phyloP scores from a whole-genome alignment of 2,113 vertebrate species.

The Pipa parva region DNA sequence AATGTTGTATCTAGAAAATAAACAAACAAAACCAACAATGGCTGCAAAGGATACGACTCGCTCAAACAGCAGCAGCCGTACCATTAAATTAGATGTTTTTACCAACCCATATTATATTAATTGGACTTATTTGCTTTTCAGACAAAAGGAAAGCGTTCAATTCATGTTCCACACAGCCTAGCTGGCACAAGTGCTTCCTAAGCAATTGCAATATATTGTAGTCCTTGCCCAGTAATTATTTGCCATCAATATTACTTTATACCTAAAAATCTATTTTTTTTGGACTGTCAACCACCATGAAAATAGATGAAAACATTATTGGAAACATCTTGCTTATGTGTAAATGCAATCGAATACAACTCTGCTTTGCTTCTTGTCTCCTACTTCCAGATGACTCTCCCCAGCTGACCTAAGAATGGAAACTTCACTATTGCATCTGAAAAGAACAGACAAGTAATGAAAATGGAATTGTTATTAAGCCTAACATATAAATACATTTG shows the following conservation, averaged over 20 bases:
- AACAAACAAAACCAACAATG: no score
- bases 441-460: not conserved
- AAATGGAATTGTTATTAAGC: not conserved
- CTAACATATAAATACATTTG: not conserved
- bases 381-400: not conserved
- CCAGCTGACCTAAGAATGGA: not conserved
- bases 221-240: constrained; percentile 23
- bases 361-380: not conserved
- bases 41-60: no score
- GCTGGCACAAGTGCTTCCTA: not conserved
- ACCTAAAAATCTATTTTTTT: constrained; percentile 33
- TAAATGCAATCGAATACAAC: not conserved
- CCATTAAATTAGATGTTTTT: no score
- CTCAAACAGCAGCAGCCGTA: no score
- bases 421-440: not conserved
- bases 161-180: constrained; percentile 6
- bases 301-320: constrained; percentile 12
- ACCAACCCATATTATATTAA: no score
- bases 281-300: constrained; percentile 12
- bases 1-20: no score
- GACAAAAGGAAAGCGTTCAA: not conserved
- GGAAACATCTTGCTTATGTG: constrained; percentile 2
- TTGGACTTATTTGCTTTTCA: not conserved
- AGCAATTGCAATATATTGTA: constrained; percentile 17
- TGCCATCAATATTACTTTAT: constrained; percentile 27